Conservation (phyloP, 1,140 invertebrate species). For the Brachionus manjavacas region DNA sequence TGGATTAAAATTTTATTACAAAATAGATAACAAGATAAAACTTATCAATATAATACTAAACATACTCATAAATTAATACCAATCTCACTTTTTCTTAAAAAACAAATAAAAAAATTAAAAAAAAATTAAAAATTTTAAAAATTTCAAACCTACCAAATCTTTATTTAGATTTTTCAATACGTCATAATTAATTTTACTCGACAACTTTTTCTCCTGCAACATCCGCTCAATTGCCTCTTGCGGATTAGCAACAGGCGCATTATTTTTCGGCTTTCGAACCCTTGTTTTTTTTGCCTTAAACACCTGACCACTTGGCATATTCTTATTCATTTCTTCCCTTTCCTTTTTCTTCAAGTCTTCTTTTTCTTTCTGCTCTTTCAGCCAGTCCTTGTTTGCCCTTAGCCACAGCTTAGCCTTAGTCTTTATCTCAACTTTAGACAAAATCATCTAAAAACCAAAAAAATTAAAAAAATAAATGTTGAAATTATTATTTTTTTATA, state of each 20-base stretch:
- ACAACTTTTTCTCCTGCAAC: slow-evolving; percentile 87
- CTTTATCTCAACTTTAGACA: slow-evolving; percentile 71
- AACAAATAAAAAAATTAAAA: not conserved
- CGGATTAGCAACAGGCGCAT: slow-evolving; percentile 66
- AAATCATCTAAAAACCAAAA: slow-evolving; percentile 64
- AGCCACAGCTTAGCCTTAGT: slow-evolving; percentile 78
- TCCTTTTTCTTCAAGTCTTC: slow-evolving; percentile 45
- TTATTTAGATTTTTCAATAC: slow-evolving; percentile 75
- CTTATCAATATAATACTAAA: too few species aligned
- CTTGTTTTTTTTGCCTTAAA: slow-evolving; percentile 5
- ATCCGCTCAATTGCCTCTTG: slow-evolving; percentile 88
- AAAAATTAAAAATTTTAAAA: not conserved
- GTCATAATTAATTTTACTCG: slow-evolving; percentile 94
- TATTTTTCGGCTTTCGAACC: slow-evolving; percentile 36
- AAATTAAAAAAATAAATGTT: not conserved
- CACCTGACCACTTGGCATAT: not conserved
- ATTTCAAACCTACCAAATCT: slow-evolving; percentile 7
- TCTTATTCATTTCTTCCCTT: slow-evolving; percentile 41
- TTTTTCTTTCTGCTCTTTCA: slow-evolving; percentile 72
- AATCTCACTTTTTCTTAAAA: not conserved
- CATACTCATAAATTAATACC: too few species aligned
- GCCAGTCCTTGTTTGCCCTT: slow-evolving; percentile 73
- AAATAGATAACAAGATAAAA: too few species aligned
- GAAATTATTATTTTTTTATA: too few species aligned
- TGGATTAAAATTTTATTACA: too few species aligned